A percentile compares a stretch with the other conserved stretches of the same genome.
Conservation (phyloP, 37 sponge, comb jelly and placozoan species). For the Theonella swinhoei region DNA sequence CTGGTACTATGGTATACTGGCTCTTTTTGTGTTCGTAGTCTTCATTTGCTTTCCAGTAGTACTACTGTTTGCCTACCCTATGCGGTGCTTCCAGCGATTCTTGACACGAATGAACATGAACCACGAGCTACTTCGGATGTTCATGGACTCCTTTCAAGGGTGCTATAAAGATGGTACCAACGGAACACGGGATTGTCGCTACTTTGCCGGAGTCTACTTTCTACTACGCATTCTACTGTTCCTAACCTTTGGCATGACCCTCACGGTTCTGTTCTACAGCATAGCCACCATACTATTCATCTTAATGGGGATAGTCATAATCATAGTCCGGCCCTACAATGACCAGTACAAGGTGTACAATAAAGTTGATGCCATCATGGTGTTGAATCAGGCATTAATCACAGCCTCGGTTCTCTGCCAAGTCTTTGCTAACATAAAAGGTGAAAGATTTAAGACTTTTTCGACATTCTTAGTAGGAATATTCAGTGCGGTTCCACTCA, state of each 20-base stretch:
- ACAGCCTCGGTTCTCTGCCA: background rate
- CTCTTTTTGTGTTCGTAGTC: background rate
- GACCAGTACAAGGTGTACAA: background rate
- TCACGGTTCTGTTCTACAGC: background rate
- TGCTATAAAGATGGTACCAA: slow-evolving; percentile 56
- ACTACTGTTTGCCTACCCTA: slow-evolving; percentile 15
- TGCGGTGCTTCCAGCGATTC: background rate
- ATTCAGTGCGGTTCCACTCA: background rate
- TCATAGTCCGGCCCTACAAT: background rate
- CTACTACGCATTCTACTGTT: slow-evolving; percentile 23
- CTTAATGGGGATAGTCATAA: background rate
- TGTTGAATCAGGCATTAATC: background rate
- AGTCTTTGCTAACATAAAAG: background rate
- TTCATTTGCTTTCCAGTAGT: slow-evolving; percentile 42
- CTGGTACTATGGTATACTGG: slow-evolving; percentile 10
- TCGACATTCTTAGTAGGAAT: background rate
- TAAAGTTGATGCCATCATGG: background rate
- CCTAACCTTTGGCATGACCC: background rate
- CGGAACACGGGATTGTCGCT: slow-evolving; percentile 20
- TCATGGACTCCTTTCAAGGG: slow-evolving; percentile 52
- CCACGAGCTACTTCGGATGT: background rate
- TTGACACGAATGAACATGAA: background rate
- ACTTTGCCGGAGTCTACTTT: slow-evolving; percentile 52
- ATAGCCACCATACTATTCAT: background rate
- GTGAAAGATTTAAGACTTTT: background rate